Base-by-base conservation (phyloP, 92 coral and sea anemone genomes). In the Phenganax stokvisi region DNA sequence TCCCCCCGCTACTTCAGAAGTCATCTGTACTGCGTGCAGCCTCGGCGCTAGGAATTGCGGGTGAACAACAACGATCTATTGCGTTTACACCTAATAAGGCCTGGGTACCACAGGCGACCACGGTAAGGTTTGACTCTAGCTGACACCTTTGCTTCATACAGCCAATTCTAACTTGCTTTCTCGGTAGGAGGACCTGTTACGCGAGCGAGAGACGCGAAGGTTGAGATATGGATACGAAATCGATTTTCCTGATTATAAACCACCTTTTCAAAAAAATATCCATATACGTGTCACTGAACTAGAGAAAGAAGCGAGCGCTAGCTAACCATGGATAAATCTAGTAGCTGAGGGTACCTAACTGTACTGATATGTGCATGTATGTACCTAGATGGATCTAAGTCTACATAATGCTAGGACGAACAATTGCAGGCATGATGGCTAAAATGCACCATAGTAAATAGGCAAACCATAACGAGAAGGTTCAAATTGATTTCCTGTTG, bases 11-110 rank as follows among this genome's bases (percentile, higher is more conserved):
- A 51, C 87, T 87, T 9, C 97, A 93, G 25, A 96, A 92, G 84
- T 96, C 99, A n/a, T 96, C 99, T 25, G 99, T 96, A 9, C 86
- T 96, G 57, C 97, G 99, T 7, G 99, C 99, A 3, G 99, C 97
- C 28, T 96, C 99, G 63, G 99, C 99, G 8, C 86, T 96, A 6
- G 99, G 99, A 10, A 92, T 96, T 64, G 85, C 89, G 11, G 91
- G 91, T 75, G 99, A 96, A 81, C 92, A 91, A 77, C 99, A 92
- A 0, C 85, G 89, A 63, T 90, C 97, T 17, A 85, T 96, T 67
- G 85, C 89, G 54, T 96, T 90, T 68, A 88, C 89, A n/a, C 99
- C 99, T 0, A 87, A 91, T 83, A 87, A 93, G 68, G 99, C 99
- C 68, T 96, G 99, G 99, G 72, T 96, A 56, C 85, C 91, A 76